Evolutionary conservation across 2,797 vertebrate genomes (phyloP), one percentile per base, ranked within the genome.

Genomic region (Channallabes apus): DNA sequence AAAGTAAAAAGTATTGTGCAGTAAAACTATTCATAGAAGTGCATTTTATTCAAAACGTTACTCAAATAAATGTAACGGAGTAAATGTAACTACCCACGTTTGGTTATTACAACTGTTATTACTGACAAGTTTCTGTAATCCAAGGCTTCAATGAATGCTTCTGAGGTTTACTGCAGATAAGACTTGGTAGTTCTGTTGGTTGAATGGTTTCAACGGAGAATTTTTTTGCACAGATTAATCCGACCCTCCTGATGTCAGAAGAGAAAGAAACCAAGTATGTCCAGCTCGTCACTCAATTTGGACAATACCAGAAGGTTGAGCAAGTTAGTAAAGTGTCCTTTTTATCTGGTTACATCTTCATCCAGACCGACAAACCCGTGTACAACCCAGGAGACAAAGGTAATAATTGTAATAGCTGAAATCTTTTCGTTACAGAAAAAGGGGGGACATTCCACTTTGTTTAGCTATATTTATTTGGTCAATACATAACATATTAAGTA

Each of bases 291-390:
- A 93, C 91, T 65, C 54, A 64, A 18, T 94, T 94, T 38, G 87
- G 9, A 0, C 4, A 0, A 2, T 7, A 46, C n/a, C 67, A 93
- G 41, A 0, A 6, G 0, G 84, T 87, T 69, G 90, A 92, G 76
- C 87, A 61, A 76, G 0, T 83, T 0, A 3, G 95, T 54, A 88
- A 93, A 90, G 93, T 96, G 83, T 91, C 93, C 65, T 94, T 95
- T 77, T 94, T 93, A 41, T 89, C 92, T 0, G 95, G 94, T 7
- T 94, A 93, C 91, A 94, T 95, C 90, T 95, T 95, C 88, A 93
- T 95, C 88, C 95, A 95, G 90, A 95, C 94, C 0, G 94, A 95
- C 90, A 95, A 95, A 86, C 94, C 95, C 46, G 87, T 95, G 82
- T 95, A 94, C 82, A 95, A 94, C 67, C 95, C 94, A 0, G 94